Base-by-base conservation (phyloP, 2,797 vertebrate genomes). In the Chaunax sp. region DNA sequence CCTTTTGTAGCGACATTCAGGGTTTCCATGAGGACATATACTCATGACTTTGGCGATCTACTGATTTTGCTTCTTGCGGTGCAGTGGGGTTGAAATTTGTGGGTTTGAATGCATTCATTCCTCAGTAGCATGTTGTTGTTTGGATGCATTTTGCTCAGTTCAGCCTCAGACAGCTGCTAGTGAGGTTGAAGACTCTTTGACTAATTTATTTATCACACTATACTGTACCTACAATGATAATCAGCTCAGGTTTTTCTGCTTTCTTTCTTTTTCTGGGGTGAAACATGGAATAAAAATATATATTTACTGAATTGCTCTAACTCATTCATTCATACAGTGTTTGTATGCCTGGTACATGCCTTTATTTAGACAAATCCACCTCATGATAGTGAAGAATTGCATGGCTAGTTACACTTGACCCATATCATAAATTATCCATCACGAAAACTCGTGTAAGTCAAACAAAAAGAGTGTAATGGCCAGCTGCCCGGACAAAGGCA, bases 381-480 rank as follows among this genome's bases (percentile, higher is more conserved):
- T 52, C 35, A 25, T 80, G 69, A 84, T 76, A 76, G 65, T 19
- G 46, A 65, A 68, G 54, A 28, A 53, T 38, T 53, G 46, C 43
- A 67, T 50, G 47, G 50, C 22, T 56, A 53, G 64, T 77, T 76
- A 46, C 28, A 40, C 72, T 68, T 80, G 70, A 80, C 30, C 72
- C 40, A 54, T 25, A 73, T 78, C 43, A 60, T 77, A 74, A 72
- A 74, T 81, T 52, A 64, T 74, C 45, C 60, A 40, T 67, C 20
- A 35, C 1, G 66, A 60, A 55, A 72, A 83, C 67, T 69, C 78
- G 63, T 68, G 49, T 72, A 78, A 85, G 61, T 85, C 38, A 51
- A 62, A 80, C 15, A 64, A 67, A 83, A 75, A n/a, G 26, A 60
- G 33, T 35, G 9, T 47, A 11, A 26, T 54, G 70, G 69, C 60